Conservation (phyloP, 2,113 vertebrate genomes). For the Notarius quadriscutis region DNA sequence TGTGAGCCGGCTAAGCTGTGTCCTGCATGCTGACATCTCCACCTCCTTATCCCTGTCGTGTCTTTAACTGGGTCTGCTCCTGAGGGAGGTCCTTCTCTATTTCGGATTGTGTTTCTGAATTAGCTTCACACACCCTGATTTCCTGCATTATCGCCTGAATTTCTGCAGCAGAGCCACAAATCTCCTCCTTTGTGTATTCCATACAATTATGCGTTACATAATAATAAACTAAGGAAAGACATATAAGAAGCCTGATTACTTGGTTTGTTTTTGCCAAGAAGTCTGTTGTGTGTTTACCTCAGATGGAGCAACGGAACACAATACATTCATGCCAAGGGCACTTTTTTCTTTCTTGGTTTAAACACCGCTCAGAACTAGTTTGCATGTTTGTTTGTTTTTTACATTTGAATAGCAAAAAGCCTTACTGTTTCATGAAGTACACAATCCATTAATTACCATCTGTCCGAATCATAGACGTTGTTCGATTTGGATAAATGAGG, state of each 20-base stretch:
- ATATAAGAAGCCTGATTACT: neutral
- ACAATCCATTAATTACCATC: neutral
- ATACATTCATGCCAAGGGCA: neutral
- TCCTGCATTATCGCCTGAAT: conserved; percentile 14
- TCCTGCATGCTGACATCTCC: conserved; percentile 27
- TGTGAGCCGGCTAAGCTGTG: neutral
- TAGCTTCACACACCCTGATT: conserved; percentile 34
- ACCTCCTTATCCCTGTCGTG: neutral
- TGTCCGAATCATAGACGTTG: too few relatives aligned
- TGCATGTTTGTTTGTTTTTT: neutral
- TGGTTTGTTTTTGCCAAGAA: neutral
- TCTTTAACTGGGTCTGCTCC: conserved; percentile 53
- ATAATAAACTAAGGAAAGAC: neutral
- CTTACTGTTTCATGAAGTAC: too few relatives aligned
- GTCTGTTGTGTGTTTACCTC: neutral
- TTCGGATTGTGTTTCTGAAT: conserved; percentile 39
- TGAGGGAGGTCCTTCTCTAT: conserved; percentile 35
- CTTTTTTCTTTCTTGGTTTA: neutral
- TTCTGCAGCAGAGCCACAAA: neutral
- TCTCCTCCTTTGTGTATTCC: neutral
- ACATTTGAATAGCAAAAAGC: neutral
- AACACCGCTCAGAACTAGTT: neutral
- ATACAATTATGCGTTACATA: neutral
- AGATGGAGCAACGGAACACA: neutral
- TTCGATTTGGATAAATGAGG: neutral